Evolutionary conservation across 1,140 invertebrate species (phyloP).

Genomic region (Plodia interpunctella): DNA sequence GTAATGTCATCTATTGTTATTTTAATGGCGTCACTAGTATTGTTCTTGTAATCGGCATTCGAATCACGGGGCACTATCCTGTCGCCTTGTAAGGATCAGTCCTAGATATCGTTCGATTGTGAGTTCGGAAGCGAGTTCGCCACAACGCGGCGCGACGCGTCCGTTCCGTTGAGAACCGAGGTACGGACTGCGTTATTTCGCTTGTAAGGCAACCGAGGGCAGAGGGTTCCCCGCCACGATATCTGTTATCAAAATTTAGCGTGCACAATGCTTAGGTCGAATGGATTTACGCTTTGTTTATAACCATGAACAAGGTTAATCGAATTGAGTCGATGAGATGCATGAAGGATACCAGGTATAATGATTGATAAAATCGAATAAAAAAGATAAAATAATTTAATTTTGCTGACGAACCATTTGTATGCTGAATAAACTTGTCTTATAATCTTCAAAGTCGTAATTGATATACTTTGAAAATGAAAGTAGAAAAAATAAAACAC

Average conservation of each 20-base stretch:
- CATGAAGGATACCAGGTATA: background rate
- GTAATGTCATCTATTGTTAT: conserved; percentile 16
- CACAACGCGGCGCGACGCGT: conserved; percentile 25
- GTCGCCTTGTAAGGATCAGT: conserved; percentile 28
- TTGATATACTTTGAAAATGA: background rate
- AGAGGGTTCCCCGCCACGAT: conserved; percentile 17
- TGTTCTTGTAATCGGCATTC: conserved; percentile 49
- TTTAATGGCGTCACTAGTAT: conserved; percentile 28
- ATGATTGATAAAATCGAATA: background rate
- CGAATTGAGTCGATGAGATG: conserved; percentile 13
- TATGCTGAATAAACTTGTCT: background rate
- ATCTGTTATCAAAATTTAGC: conserved; percentile 47
- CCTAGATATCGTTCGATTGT: conserved; percentile 2
- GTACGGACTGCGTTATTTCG: conserved; percentile 30
- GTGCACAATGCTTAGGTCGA: conserved; percentile 25
- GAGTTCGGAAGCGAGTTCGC: background rate
- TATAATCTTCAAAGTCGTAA: conserved; percentile 1
- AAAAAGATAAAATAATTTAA: background rate
- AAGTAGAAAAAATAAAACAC: no score
- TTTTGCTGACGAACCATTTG: no score
- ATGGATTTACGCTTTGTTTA: conserved; percentile 25
- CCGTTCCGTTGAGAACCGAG: conserved; percentile 18
- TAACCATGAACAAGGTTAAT: conserved; percentile 25
- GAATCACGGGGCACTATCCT: conserved; percentile 33
- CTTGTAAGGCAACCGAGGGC: conserved; percentile 10